These are phyloP conservation scores for Phalacrocorax aristotelis DNA, from an alignment of 2,113 vertebrate genomes.

Conservation along the genomic window DNA sequence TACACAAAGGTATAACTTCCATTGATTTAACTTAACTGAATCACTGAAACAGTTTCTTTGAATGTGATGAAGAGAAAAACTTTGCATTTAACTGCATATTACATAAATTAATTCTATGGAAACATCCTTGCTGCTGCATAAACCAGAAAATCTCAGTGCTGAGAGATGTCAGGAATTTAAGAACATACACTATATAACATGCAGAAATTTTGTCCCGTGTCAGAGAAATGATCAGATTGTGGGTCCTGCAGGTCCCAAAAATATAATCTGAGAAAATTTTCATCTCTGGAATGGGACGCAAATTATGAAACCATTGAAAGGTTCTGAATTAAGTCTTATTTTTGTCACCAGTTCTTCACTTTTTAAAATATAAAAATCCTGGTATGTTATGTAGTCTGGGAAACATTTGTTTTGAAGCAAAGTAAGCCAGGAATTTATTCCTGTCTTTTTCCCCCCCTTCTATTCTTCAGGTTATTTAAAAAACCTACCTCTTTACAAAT, in stretches of 20 bases:
- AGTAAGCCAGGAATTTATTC: neutral
- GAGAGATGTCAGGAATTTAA: neutral
- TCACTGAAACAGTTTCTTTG: neutral
- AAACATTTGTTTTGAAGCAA: neutral
- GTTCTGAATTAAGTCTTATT: neutral
- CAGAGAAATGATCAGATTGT: neutral
- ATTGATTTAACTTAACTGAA: neutral
- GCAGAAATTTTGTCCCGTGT: neutral
- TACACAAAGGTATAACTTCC: neutral
- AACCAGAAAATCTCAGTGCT: neutral
- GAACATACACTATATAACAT: neutral
- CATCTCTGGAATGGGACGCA: neutral
- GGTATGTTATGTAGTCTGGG: neutral
- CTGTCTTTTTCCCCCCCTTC: neutral
- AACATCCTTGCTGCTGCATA: neutral
- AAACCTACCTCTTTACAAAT: slow-evolving; percentile 10
- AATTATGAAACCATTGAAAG: neutral
- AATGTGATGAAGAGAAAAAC: neutral
- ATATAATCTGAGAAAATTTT: neutral
- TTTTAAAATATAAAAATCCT: neutral
- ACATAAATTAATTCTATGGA: neutral
- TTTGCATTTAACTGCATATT: neutral
- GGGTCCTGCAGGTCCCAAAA: neutral
- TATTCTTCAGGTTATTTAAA: neutral
- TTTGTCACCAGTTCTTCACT: neutral